Base-by-base conservation (phyloP, 2,113 vertebrate species). In the Arothron firmamentum region DNA sequence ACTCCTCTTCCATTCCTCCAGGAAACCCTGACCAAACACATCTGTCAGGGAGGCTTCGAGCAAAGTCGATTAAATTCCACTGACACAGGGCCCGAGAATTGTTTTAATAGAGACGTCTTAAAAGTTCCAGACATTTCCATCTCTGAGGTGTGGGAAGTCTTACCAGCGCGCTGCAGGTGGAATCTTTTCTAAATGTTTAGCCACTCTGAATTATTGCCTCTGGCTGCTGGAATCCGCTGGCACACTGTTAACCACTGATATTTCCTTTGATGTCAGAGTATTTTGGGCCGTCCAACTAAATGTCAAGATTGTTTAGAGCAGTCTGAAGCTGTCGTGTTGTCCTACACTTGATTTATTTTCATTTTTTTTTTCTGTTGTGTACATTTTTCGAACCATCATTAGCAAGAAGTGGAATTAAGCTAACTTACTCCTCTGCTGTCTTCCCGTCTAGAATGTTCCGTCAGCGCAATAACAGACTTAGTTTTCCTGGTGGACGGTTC, bases 401-500 rank as follows among this genome's bases (percentile, higher is more conserved):
- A 47, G 46, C 21, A 6, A 3, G 31, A 19, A 1, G 10, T 48
- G 49, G 41, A 63, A 31, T 17, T 17, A 47, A 47, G 17, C 47
- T 49, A 49, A 49, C 3, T 59, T 45, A 78, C 48, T 28, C 60
- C 43, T 79, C 42, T 74, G 61, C 31, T 48, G 5, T 83, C 65
- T 31, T 49, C 12, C 69, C 16, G 87, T 89, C 28, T 87, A 98
- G 97, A 88, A 77, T 99, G 97, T 78, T 97, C 95, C 49, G 79
- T 95, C 82, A 96, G 94, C 70, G 92, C 96, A 52, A 87, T 95
- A 74, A 92, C 94, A 53, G 97, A 99, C 83, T 83, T 99, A 75
- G 94, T 94, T 69, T 98, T 99, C 72, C 92, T 99, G 56, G 94
- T 99, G 83, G 97, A 99, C 66, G 97, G 97, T 54, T 98, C 96